Evolutionary conservation across 2,888 invertebrate species (phyloP).

Genomic region (Diloba caeruleocephala): DNA sequence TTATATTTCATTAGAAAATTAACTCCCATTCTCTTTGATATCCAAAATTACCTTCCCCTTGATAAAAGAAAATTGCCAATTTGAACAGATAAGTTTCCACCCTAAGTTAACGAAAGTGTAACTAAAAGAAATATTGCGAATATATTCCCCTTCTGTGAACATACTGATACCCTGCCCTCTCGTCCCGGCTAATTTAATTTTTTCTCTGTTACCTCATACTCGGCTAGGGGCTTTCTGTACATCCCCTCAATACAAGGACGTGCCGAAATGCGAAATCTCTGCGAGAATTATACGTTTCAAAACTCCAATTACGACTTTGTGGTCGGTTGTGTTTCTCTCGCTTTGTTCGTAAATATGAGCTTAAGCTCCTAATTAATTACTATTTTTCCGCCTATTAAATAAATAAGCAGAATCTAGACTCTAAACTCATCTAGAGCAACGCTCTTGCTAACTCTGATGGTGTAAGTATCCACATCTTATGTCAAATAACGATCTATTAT

Average conservation of each 20-base stretch:
- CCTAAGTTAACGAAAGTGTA: conserved; percentile 51
- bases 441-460: no score
- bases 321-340: conserved; percentile 27
- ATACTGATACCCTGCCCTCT: conserved; percentile 48
- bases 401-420: no score
- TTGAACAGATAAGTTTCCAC: conserved; percentile 52
- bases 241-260: conserved; percentile 49
- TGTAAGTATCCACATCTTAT: no score
- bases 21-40: conserved; percentile 45
- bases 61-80: conserved; percentile 57
- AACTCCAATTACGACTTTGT: conserved; percentile 42
- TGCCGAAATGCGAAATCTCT: conserved; percentile 48
- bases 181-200: conserved; percentile 55
- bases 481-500: no score
- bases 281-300: conserved; percentile 31
- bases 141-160: conserved; percentile 56
- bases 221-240: conserved; percentile 36
- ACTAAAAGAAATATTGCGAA: conserved; percentile 63
- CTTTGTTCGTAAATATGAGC: conserved; percentile 21
- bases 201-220: conserved; percentile 48
- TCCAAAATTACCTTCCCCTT: conserved; percentile 42
- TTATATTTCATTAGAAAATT: conserved; percentile 51
- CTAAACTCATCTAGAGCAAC: no score
- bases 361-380: no score
- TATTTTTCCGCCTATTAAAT: no score